Evolutionary conservation across 2,797 vertebrate species (phyloP).

Genomic region (Mormyrus hasselquistii): DNA sequence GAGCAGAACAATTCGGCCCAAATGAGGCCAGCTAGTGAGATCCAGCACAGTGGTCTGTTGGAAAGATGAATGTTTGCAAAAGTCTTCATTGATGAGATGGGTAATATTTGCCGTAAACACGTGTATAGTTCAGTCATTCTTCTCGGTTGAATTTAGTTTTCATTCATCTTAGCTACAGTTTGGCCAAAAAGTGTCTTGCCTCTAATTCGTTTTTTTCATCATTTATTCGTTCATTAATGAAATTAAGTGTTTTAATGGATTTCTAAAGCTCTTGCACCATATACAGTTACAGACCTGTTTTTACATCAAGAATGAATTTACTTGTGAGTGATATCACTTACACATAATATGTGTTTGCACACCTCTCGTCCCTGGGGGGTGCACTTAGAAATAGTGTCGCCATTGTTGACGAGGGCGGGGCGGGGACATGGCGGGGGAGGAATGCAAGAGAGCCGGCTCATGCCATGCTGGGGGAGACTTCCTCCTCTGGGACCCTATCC

Average conservation of each 20-base stretch:
- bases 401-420: neutral
- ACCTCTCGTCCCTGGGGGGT: neutral
- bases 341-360: neutral
- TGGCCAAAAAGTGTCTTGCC: neutral
- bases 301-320: neutral
- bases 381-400: neutral
- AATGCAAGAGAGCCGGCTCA: slow-evolving; percentile 13
- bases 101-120: neutral
- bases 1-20: neutral
- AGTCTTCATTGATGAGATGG: neutral
- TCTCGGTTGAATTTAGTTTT: neutral
- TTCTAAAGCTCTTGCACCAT: neutral
- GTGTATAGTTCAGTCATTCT: neutral
- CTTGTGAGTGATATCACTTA: neutral
- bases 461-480: neutral
- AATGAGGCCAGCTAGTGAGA: neutral
- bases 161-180: neutral
- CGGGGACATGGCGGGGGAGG: neutral
- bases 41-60: neutral
- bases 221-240: neutral
- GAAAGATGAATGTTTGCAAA: neutral
- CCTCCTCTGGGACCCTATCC: neutral
- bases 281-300: neutral
- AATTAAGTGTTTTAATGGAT: neutral
- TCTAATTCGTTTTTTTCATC: neutral